A percentile compares a stretch with the other conserved stretches of the same genome.
Conservation (phyloP, 2,888 invertebrate species). For the Meganola albula region DNA sequence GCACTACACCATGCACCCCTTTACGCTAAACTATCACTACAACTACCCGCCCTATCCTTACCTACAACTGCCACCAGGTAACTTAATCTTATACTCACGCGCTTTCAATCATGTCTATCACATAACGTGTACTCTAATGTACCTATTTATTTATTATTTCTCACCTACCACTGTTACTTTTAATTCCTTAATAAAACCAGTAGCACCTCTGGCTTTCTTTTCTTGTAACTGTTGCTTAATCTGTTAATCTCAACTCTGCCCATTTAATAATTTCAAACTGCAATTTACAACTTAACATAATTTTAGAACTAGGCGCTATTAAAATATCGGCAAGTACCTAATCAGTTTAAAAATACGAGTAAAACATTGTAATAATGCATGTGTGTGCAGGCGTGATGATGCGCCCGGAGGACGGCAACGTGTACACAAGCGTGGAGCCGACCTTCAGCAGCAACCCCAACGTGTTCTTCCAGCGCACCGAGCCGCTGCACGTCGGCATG, state of each 20-base stretch:
- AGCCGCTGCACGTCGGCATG: conserved; percentile 92
- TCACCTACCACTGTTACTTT: too few species aligned
- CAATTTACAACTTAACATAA: too few species aligned
- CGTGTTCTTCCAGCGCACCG: conserved; percentile 91
- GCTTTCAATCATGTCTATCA: conserved; percentile 12
- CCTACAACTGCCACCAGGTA: conserved; percentile 71
- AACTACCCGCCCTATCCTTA: conserved; percentile 70
- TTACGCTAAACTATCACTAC: conserved; percentile 69
- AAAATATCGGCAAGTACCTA: too few species aligned
- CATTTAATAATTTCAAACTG: too few species aligned
- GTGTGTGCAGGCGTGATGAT: conserved; percentile 82
- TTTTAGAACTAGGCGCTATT: too few species aligned
- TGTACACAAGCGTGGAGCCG: conserved; percentile 90
- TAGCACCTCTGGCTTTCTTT: too few species aligned
- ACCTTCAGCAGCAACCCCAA: conserved; percentile 93
- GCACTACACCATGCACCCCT: conserved; percentile 71
- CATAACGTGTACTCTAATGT: too few species aligned
- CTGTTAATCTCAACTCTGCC: too few species aligned
- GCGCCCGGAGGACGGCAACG: conserved; percentile 88
- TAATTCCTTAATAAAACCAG: too few species aligned
- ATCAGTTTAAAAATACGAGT: too few species aligned
- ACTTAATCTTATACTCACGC: conserved; percentile 34
- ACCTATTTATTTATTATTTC: too few species aligned
- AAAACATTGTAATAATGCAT: conserved; percentile 18
- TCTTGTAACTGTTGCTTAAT: too few species aligned